Base-by-base conservation (phyloP, 1,140 invertebrate species). In the Dinoponera quadriceps region DNA sequence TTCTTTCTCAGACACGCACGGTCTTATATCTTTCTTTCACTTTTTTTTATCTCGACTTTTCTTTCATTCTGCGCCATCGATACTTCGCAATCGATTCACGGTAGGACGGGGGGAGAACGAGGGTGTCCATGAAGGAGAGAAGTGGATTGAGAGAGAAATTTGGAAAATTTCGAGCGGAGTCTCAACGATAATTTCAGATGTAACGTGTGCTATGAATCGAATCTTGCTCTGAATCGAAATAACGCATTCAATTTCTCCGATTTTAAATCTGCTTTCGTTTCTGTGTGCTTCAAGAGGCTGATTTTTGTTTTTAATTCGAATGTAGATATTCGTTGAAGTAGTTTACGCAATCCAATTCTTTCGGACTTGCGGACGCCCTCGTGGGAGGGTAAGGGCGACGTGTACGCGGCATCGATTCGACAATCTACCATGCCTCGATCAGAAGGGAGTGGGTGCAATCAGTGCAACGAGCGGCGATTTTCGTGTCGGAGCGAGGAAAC, bases 401-500 rank as follows among this genome's bases (percentile, higher is more conserved):
- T 44, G 65, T 27, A 71, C 62, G 20, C 13, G 38, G 29, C 11
- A 49, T 20, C 66, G 18, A 69, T 78, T 68, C 29, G 22, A 33
- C 54, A 44, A 71, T 29, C 33, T 33, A 69, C 11, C 13, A 44
- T 48, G 22, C 9, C 33, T 44, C 51, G 9, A 69, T 80, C 13
- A 38, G 54, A 57, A 69, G 20, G 65, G 33, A 69, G 4, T 57
- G 66, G 18, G 33, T 68, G n/a, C 54, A 55, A 57, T 78, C 49
- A 44, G 20, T 22, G 66, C 65, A 38, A 55, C 33, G 29, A 38
- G 29, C 51, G 14, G 2, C 33, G 18, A 69, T 78, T 78, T 69
- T 78, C 75, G 22, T 33, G n/a, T 54, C 63, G 49, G 74, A 13
- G 74, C 38, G n/a, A 74, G 59, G 9, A 55, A 55, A 68, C 18